Percentiles rank a stretch among this genome's conserved stretches.
Evolutionary conservation across 2,888 invertebrate genomes (phyloP).

Genomic region (Nemurella pictetii): DNA sequence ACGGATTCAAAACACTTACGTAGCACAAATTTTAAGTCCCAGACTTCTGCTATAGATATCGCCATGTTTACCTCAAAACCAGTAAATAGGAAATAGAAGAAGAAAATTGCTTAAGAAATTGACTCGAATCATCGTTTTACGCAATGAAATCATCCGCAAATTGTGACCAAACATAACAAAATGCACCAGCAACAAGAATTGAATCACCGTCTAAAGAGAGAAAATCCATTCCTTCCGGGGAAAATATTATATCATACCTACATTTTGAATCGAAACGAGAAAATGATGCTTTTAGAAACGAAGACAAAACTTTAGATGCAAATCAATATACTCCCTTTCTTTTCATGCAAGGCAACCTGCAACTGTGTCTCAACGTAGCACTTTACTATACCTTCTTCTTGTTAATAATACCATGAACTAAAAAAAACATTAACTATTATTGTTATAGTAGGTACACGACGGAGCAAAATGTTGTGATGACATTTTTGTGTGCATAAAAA

Average conservation of each 20-base stretch:
- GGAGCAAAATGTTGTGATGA: slow-evolving; percentile 6
- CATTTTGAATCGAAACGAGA: neutral
- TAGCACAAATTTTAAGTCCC: neutral
- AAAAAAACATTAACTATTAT: neutral
- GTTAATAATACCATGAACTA: neutral
- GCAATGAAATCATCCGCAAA: neutral
- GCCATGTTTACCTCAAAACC: neutral
- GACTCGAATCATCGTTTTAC: neutral
- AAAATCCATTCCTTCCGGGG: neutral
- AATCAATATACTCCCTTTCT: neutral
- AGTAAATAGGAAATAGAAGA: neutral
- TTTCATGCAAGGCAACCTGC: neutral
- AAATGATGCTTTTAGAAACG: neutral
- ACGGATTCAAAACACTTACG: neutral
- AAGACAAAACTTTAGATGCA: neutral
- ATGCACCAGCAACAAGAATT: neutral
- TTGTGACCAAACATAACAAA: neutral
- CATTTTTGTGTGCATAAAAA: neutral
- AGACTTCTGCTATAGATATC: neutral
- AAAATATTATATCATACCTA: neutral
- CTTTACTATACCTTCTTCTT: neutral
- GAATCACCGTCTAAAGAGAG: neutral
- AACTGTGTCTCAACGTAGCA: neutral
- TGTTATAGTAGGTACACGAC: neutral
- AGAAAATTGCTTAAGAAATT: no score